phyloP scores from a whole-genome alignment of 30 jellyfish, hydroid and myxozoan genomes.

The Sanderia malayensis region DNA sequence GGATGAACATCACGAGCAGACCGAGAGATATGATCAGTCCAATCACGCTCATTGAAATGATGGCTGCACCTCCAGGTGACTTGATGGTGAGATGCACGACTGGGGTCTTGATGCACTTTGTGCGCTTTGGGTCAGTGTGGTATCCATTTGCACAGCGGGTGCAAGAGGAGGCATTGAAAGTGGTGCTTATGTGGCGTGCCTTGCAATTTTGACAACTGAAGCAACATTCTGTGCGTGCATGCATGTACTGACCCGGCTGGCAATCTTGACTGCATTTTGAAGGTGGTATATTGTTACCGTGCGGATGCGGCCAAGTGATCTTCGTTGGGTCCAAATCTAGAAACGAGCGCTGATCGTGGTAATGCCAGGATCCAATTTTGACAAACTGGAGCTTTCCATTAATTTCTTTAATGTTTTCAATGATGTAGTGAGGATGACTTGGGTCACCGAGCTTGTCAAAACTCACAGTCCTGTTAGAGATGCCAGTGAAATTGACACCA shows the following conservation, averaged over 20 bases:
- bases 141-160: slow-evolving; percentile 57
- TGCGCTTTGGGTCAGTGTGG: slow-evolving; percentile 61
- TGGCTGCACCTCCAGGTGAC: slow-evolving; percentile 58
- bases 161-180: slow-evolving; percentile 50
- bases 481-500: slow-evolving; percentile 54
- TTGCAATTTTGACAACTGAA: slow-evolving; percentile 80
- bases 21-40: slow-evolving; percentile 38
- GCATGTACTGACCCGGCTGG: slow-evolving; percentile 79
- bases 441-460: slow-evolving; percentile 76
- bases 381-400: slow-evolving; percentile 44
- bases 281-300: slow-evolving; percentile 25
- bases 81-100: slow-evolving; percentile 25
- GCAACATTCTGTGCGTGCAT: slow-evolving; percentile 77
- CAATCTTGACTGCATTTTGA: slow-evolving; percentile 82
- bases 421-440: slow-evolving; percentile 47
- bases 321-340: slow-evolving; percentile 20
- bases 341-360: slow-evolving; percentile 7
- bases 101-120: slow-evolving; percentile 71
- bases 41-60: slow-evolving; percentile 26
- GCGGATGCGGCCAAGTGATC: slow-evolving; percentile 63
- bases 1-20: slow-evolving; percentile 5
- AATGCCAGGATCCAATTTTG: slow-evolving; percentile 67
- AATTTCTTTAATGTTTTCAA: slow-evolving; percentile 61
- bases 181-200: slow-evolving; percentile 52
- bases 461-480: slow-evolving; percentile 35